Conservation (phyloP, 1,140 invertebrate genomes). For the Drosophila asahinai region DNA sequence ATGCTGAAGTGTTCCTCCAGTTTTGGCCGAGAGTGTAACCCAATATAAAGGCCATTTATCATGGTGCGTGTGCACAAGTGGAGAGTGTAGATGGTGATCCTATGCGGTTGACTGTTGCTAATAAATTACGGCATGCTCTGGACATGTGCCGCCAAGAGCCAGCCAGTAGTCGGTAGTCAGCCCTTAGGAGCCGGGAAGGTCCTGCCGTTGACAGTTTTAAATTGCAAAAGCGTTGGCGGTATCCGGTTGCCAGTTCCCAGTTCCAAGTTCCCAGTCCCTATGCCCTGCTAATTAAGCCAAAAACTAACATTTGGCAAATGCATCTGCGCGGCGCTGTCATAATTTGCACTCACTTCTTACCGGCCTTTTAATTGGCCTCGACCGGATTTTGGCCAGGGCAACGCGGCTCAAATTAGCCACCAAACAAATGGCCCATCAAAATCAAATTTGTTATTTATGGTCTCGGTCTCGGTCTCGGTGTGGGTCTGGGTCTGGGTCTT, state of each 20-base stretch:
- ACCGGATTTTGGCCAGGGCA: constrained; percentile 22
- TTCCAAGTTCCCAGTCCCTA: not conserved
- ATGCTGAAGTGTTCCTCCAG: constrained; percentile 69
- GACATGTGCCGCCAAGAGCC: constrained; percentile 63
- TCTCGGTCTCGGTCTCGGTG: constrained; percentile 13
- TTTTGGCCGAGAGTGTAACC: constrained; percentile 70
- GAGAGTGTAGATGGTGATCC: constrained; percentile 39
- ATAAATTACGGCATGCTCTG: constrained; percentile 72
- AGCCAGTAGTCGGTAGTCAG: constrained; percentile 7
- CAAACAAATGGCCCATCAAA: constrained; percentile 71
- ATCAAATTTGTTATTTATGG: constrained; percentile 79
- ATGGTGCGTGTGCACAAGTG: constrained; percentile 57
- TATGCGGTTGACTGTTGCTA: constrained; percentile 76
- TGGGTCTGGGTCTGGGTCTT: constrained; percentile 22
- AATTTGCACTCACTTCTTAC: constrained; percentile 60
- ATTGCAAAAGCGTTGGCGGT: constrained; percentile 72
- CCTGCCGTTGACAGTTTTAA: constrained; percentile 77
- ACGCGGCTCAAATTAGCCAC: constrained; percentile 27
- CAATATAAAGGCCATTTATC: constrained; percentile 82
- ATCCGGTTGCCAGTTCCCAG: constrained; percentile 6
- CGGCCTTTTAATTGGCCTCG: constrained; percentile 68
- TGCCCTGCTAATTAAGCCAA: constrained; percentile 63
- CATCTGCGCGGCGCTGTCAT: constrained; percentile 58
- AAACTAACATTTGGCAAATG: constrained; percentile 73
- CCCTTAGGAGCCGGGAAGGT: constrained; percentile 15